These are phyloP conservation scores for Xestia xanthographa DNA, from an alignment of 2,888 invertebrate genomes.

Conservation along the genomic window DNA sequence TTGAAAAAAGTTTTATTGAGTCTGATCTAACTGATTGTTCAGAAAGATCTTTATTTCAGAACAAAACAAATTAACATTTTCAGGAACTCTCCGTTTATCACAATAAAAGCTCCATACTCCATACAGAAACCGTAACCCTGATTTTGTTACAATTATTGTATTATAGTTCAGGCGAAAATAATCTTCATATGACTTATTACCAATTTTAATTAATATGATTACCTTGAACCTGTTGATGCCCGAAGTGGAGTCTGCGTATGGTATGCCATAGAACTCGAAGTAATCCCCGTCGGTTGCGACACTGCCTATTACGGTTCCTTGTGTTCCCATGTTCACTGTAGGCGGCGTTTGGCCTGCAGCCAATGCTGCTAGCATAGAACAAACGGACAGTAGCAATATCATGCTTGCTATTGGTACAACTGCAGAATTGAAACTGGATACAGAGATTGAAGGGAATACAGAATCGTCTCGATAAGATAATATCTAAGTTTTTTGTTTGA, in stretches of 20 bases:
- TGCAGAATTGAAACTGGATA: slow-evolving; percentile 66
- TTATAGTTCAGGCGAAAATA: neutral
- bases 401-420: slow-evolving; percentile 27
- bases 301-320: slow-evolving; percentile 1
- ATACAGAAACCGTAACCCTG: neutral
- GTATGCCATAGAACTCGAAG: slow-evolving; percentile 83
- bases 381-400: slow-evolving; percentile 2
- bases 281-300: neutral
- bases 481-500: slow-evolving; percentile 40
- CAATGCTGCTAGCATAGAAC: neutral
- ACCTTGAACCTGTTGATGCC: slow-evolving; percentile 85
- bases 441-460: slow-evolving; percentile 15
- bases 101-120: neutral
- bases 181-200: neutral
- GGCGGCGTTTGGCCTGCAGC: neutral
- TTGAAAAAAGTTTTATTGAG: too few relatives aligned
- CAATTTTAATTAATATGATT: slow-evolving; percentile 20
- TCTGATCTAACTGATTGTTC: neutral
- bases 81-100: too few relatives aligned
- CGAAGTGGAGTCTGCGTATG: slow-evolving; percentile 85
- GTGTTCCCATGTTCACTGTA: neutral
- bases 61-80: neutral
- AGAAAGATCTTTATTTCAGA: neutral
- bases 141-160: neutral
- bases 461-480: slow-evolving; percentile 61